Evolutionary conservation across 1,140 invertebrate genomes (phyloP).

Genomic region (Temnothorax curvispinosus): DNA sequence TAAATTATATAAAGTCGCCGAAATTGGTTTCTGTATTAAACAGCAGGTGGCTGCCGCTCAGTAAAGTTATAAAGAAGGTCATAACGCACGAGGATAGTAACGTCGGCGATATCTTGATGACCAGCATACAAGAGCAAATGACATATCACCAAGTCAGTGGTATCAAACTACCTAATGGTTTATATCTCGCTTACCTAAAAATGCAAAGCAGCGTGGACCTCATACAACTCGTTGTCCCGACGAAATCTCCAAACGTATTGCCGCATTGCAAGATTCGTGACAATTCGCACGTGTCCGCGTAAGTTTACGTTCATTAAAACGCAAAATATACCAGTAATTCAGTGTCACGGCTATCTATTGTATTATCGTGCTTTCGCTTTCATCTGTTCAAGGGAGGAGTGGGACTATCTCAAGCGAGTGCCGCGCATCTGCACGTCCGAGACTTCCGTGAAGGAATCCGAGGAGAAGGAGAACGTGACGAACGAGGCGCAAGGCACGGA

Average conservation of each 20-base stretch:
- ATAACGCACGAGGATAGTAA: slow-evolving; percentile 90
- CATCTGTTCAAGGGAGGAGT: slow-evolving; percentile 91
- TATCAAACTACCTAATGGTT: slow-evolving; percentile 92
- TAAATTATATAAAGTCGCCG: slow-evolving; percentile 93
- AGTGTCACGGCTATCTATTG: not conserved
- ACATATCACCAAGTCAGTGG: slow-evolving; percentile 95
- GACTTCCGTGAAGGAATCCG: slow-evolving; percentile 76
- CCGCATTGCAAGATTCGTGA: slow-evolving; percentile 97
- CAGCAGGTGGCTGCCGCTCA: slow-evolving; percentile 95
- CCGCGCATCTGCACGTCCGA: slow-evolving; percentile 80
- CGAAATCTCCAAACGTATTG: slow-evolving; percentile 96
- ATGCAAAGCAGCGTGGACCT: slow-evolving; percentile 97
- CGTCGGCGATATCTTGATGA: slow-evolving; percentile 93
- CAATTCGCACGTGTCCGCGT: slow-evolving; percentile 98
- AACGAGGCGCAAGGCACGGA: slow-evolving; percentile 87
- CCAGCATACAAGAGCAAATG: slow-evolving; percentile 95
- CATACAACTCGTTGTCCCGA: slow-evolving; percentile 96
- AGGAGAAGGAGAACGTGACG: slow-evolving; percentile 85
- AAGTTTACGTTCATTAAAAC: slow-evolving; percentile 83
- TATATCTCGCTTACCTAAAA: slow-evolving; percentile 98
- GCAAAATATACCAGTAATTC: not conserved
- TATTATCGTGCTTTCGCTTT: not conserved
- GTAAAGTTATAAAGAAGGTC: slow-evolving; percentile 89
- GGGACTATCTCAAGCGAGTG: slow-evolving; percentile 91
- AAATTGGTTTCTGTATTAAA: slow-evolving; percentile 95